phyloP scores from a whole-genome alignment of 2,888 invertebrate genomes.

The Amiota minor region DNA sequence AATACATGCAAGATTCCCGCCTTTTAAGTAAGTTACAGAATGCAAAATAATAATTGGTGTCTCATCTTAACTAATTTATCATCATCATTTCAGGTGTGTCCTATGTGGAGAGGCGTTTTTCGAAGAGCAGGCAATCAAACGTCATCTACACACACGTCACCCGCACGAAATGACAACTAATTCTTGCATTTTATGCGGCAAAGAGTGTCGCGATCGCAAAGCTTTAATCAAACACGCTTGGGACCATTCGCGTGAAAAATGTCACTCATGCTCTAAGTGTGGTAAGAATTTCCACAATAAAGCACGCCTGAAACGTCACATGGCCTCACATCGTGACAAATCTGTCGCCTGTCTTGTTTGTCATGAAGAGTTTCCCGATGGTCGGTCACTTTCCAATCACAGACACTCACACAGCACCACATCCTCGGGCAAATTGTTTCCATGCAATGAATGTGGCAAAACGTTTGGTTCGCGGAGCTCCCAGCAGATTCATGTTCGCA shows the following conservation, averaged over 20 bases:
- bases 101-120: slow-evolving; percentile 79
- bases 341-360: slow-evolving; percentile 81
- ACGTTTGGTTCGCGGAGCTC: slow-evolving; percentile 89
- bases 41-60: slow-evolving; percentile 5
- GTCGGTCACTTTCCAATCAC: slow-evolving; percentile 81
- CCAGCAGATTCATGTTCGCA: slow-evolving; percentile 89
- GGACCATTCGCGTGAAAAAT: slow-evolving; percentile 80
- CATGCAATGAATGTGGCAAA: slow-evolving; percentile 88
- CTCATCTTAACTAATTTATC: background rate
- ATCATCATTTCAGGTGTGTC: slow-evolving; percentile 75
- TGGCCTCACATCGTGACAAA: slow-evolving; percentile 82
- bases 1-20: slow-evolving; percentile 80
- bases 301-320: slow-evolving; percentile 79
- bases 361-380: slow-evolving; percentile 82
- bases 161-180: slow-evolving; percentile 78
- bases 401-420: slow-evolving; percentile 78
- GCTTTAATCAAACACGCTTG: slow-evolving; percentile 81
- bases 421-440: slow-evolving; percentile 80
- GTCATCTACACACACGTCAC: slow-evolving; percentile 78
- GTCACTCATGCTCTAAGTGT: slow-evolving; percentile 80
- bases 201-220: slow-evolving; percentile 80
- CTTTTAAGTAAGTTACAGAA: slow-evolving; percentile 71
- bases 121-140: slow-evolving; percentile 79
- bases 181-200: slow-evolving; percentile 80
- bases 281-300: slow-evolving; percentile 83